phyloP scores from a whole-genome alignment of 1,140 invertebrate genomes.

The Caenorhabditis tropicalis region DNA sequence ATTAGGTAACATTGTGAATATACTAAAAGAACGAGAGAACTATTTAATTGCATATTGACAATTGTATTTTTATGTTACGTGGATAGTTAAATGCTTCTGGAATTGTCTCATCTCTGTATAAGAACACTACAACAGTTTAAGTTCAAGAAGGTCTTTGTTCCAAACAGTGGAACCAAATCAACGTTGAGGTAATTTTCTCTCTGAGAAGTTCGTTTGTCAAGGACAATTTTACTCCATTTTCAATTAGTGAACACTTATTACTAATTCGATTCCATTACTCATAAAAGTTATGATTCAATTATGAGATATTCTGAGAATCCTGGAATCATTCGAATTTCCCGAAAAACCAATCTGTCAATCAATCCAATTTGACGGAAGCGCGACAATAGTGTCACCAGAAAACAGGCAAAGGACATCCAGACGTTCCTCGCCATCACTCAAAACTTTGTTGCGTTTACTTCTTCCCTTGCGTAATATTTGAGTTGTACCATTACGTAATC shows the following conservation, averaged over 20 bases:
- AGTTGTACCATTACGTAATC: background rate
- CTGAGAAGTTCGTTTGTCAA: no score
- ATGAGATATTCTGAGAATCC: background rate
- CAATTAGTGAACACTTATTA: background rate
- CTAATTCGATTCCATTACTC: background rate
- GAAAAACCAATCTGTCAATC: background rate
- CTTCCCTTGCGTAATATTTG: slow-evolving; percentile 13
- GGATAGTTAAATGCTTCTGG: no score
- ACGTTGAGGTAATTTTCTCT: no score
- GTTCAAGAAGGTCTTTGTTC: no score
- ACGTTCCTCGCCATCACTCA: background rate
- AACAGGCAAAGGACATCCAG: no score
- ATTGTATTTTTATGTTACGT: no score
- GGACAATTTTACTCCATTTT: background rate
- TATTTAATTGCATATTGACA: no score
- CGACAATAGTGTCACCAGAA: slow-evolving; percentile 15
- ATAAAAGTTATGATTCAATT: slow-evolving; percentile 11
- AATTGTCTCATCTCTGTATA: no score
- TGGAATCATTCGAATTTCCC: background rate
- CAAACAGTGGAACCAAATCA: no score
- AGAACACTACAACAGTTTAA: no score
- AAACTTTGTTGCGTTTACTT: slow-evolving; percentile 29
- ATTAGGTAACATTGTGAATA: background rate
- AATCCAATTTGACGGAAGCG: background rate
- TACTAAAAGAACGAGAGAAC: background rate